A percentile compares a stretch with the other conserved stretches of the same genome.
Evolutionary conservation across 1,140 invertebrate species (phyloP).

Genomic region (Frieseomelitta varia): DNA sequence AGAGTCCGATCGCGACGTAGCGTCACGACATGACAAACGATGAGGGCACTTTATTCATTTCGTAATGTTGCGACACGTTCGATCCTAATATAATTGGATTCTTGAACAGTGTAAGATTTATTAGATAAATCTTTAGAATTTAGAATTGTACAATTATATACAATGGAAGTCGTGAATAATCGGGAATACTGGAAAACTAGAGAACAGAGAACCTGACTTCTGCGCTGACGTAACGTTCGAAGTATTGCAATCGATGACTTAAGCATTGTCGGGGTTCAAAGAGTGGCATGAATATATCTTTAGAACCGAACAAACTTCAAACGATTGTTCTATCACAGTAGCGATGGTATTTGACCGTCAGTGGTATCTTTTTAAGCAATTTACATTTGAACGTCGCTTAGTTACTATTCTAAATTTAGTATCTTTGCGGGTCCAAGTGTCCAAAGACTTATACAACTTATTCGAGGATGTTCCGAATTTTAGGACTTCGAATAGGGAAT

Average conservation of each 20-base stretch:
- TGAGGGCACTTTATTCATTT: not conserved
- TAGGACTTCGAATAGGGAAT: no score
- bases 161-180: not conserved
- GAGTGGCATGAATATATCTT: not conserved
- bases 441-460: no score
- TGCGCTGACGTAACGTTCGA: not conserved
- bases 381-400: no score
- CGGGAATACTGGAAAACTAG: not conserved
- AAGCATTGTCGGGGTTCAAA: not conserved
- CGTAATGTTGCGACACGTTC: not conserved
- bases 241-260: not conserved
- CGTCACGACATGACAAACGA: not conserved
- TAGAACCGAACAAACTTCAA: not conserved
- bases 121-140: no score
- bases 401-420: no score
- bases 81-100: not conserved
- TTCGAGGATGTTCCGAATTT: no score
- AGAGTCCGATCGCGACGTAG: not conserved
- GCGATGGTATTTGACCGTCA: not conserved
- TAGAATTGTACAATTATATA: no score
- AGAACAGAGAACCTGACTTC: not conserved
- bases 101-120: no score
- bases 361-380: no score
- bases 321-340: not conserved
- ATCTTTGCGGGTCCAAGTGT: no score